phyloP scores from a whole-genome alignment of 2,888 invertebrate species.

The Lottia gigantea region DNA sequence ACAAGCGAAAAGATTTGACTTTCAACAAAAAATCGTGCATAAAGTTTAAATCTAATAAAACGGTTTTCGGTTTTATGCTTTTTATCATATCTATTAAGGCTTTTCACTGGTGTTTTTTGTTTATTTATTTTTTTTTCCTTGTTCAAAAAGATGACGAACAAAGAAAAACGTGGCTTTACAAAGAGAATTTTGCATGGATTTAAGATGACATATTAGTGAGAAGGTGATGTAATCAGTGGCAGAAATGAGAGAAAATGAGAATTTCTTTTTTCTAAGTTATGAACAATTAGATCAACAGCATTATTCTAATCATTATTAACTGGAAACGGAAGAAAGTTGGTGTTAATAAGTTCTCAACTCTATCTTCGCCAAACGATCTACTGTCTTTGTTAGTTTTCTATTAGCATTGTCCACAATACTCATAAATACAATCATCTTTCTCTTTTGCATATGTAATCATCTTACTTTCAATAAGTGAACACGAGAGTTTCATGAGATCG shows the following conservation, averaged over 20 bases:
- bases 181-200: no score
- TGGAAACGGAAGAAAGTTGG: neutral
- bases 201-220: no score
- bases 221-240: neutral
- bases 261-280: neutral
- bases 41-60: no score
- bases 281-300: slow-evolving; percentile 6
- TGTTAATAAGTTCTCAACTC: slow-evolving; percentile 6
- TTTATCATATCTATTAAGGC: no score
- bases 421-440: neutral
- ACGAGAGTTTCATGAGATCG: neutral
- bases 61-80: no score
- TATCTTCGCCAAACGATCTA: neutral
- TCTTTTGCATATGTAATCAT: slow-evolving; percentile 1
- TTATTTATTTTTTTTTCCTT: no score
- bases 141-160: no score
- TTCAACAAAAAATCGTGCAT: no score
- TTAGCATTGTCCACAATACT: neutral
- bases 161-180: no score
- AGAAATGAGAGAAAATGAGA: slow-evolving; percentile 1
- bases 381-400: neutral
- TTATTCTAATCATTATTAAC: neutral
- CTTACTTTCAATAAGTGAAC: neutral
- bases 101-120: no score
- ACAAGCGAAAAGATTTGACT: no score